Evolutionary conservation across 2,113 vertebrate genomes (phyloP), one percentile per base, ranked within the genome.

Genomic region (Centrocercus urophasianus): DNA sequence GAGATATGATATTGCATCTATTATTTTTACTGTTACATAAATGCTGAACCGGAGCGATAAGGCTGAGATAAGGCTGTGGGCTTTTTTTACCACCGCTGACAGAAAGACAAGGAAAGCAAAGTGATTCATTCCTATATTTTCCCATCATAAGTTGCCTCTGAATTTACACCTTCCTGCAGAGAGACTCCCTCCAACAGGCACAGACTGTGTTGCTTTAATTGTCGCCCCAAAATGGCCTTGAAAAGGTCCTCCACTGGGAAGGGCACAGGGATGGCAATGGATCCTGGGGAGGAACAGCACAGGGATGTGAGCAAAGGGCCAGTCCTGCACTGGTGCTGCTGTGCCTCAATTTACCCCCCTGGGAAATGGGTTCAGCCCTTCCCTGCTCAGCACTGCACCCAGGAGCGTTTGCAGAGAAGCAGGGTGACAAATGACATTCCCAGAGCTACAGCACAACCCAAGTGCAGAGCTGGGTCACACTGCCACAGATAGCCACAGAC

Each of bases 391-490:
- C 60, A 27, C 7, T 24, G 10, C 15, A 24, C 22, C 9, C 60
- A 63, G 60, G 22, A 36, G 14, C 8, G 13, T 27, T 25, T 56
- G 54, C 28, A 56, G 54, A 30, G 54, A 13, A 36, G 59, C 34
- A 36, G 8, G n/a, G n/a, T 60, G 59, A 34, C n/a, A 60, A 36
- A 22, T 60, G 59, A 34, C 59, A 22, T 9, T 14, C 20, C 59
- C n/a, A 60, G 48, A 8, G 48, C 24, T 50, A 50, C 2, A 0
- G 5, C 4, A 36, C 34, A 27, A 28, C 4, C 7, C 17, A 10
- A 21, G 52, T 19, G 11, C 80, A 75, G 34, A 56, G 40, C n/a
- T 45, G 0, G 3, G 43, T 19, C 60, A n/a, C 2, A 3, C 42
- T 38, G 60, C 54, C 63, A 54, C 2, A 0, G 45, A 47, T 24